A percentile compares a stretch with the other conserved stretches of the same genome.
phyloP scores from a whole-genome alignment of 2,113 vertebrate genomes.

The Heterochromis multidens region DNA sequence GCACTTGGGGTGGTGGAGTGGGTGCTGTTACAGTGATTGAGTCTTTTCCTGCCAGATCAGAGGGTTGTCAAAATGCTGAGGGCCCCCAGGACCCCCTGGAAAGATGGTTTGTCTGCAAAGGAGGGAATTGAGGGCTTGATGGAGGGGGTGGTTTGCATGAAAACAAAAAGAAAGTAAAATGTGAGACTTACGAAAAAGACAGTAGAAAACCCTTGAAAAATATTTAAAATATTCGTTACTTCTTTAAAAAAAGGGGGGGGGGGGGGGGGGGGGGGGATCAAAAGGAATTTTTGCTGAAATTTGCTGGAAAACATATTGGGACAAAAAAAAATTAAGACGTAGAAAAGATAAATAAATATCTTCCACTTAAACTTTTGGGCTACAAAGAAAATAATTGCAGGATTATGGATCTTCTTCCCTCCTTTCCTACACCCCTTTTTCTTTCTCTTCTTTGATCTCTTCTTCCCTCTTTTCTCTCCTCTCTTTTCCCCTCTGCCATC shows the following conservation, averaged over 20 bases:
- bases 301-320: background rate
- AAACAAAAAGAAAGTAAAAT: background rate
- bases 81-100: slow-evolving; percentile 51
- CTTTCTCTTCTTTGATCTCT: slow-evolving; percentile 29
- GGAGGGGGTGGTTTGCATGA: slow-evolving; percentile 12
- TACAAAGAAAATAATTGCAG: background rate
- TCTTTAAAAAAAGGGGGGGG: background rate
- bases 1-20: slow-evolving; percentile 49
- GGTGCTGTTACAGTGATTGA: slow-evolving; percentile 66
- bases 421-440: background rate
- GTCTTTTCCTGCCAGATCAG: slow-evolving; percentile 69
- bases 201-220: background rate
- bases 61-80: slow-evolving; percentile 59
- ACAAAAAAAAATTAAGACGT: background rate
- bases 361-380: background rate
- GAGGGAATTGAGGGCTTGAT: background rate
- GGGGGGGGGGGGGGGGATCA: background rate
- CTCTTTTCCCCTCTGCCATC: slow-evolving; percentile 6
- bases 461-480: slow-evolving; percentile 4
- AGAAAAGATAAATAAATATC: background rate
- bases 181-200: background rate
- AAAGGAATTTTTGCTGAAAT: background rate
- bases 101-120: slow-evolving; percentile 44
- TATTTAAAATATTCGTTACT: background rate
- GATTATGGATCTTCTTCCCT: slow-evolving; percentile 48